Conservation (phyloP, 2,797 vertebrate species). For the Parauchenoglanis ngamensis region DNA sequence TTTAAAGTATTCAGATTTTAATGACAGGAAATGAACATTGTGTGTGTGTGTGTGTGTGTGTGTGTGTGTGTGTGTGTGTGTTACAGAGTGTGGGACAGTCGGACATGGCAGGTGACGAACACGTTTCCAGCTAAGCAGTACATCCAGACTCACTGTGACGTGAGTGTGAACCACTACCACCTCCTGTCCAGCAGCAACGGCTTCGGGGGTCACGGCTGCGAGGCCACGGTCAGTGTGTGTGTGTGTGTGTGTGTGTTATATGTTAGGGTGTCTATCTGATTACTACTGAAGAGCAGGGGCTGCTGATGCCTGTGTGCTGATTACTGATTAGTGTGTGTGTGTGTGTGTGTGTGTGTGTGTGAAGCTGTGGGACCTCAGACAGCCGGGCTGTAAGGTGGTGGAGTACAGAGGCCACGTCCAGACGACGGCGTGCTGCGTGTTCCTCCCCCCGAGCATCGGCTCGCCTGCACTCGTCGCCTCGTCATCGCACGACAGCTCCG, state of each 20-base stretch:
- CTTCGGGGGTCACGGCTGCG: conserved; percentile 86
- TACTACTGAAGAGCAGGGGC: background rate
- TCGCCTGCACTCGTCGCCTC: conserved; percentile 79
- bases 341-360: conserved; percentile 43
- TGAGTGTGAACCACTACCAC: conserved; percentile 81
- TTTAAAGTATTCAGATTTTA: background rate
- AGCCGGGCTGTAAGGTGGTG: conserved; percentile 81
- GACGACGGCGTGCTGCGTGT: conserved; percentile 85
- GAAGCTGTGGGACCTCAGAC: conserved; percentile 93
- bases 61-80: conserved; percentile 25
- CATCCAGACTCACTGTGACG: conserved; percentile 92
- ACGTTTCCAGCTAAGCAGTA: conserved; percentile 88
- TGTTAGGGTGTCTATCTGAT: background rate
- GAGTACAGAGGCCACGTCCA: conserved; percentile 91
- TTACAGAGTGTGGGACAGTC: conserved; percentile 91
- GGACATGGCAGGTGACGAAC: conserved; percentile 85
- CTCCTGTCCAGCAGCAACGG: conserved; percentile 91
- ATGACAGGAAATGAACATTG: background rate
- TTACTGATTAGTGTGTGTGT: conserved; percentile 30
- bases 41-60: background rate
- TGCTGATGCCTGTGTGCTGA: background rate
- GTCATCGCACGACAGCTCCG: conserved; percentile 84
- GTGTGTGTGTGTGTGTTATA: conserved; percentile 6
- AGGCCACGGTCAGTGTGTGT: conserved; percentile 84
- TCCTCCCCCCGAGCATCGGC: conserved; percentile 74